phyloP scores from a whole-genome alignment of 2,797 vertebrate species.

The Malacoctenus gilli region DNA sequence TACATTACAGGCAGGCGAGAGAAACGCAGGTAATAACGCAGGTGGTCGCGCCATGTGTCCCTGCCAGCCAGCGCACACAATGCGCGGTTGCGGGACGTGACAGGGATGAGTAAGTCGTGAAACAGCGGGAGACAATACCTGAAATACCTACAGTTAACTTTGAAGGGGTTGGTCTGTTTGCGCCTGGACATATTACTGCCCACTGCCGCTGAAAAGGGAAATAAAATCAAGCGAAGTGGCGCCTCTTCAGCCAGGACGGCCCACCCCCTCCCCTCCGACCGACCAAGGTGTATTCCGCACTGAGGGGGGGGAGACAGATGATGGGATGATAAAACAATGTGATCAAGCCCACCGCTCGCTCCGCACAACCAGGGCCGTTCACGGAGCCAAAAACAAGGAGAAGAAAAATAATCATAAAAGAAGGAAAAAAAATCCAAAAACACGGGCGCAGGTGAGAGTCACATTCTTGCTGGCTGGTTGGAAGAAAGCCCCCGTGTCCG shows the following conservation, averaged over 20 bases:
- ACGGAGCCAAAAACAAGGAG: neutral
- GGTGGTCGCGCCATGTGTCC: neutral
- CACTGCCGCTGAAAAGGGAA: slow-evolving; percentile 53
- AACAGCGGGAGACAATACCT: slow-evolving; percentile 68
- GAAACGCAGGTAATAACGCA: neutral
- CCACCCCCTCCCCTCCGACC: slow-evolving; percentile 35
- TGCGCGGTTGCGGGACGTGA: neutral
- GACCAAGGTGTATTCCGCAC: slow-evolving; percentile 57
- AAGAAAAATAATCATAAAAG: neutral
- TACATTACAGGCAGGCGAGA: too few species aligned
- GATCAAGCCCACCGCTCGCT: slow-evolving; percentile 18
- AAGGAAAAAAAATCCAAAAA: slow-evolving; percentile 22
- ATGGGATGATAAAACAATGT: slow-evolving; percentile 17
- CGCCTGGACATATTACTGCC: slow-evolving; percentile 95
- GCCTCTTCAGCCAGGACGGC: slow-evolving; percentile 55
- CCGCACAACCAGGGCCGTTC: neutral
- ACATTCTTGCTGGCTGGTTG: slow-evolving; percentile 54
- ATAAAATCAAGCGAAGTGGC: slow-evolving; percentile 51
- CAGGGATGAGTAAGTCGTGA: slow-evolving; percentile 22
- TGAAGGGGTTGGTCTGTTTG: slow-evolving; percentile 99
- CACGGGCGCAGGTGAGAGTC: slow-evolving; percentile 20
- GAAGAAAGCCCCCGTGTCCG: slow-evolving; percentile 20
- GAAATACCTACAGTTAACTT: slow-evolving; percentile 97
- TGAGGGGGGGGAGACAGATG: slow-evolving; percentile 30
- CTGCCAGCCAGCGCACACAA: too few species aligned